Conservation (phyloP, 2,113 vertebrate genomes). For the Lepisosteus osseus region DNA sequence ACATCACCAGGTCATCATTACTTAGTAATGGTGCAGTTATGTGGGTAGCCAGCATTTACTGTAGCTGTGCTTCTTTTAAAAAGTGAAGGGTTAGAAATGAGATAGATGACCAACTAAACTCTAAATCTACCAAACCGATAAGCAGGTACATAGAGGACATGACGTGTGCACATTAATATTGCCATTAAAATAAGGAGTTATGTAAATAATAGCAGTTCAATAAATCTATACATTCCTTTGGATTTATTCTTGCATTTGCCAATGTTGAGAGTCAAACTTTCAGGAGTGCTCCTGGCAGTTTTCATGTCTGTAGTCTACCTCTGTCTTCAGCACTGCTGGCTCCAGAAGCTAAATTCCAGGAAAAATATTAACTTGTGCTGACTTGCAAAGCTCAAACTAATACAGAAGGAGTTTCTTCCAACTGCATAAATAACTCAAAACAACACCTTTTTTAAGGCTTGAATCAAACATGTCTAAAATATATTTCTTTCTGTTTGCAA, state of each 20-base stretch:
- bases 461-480: slow-evolving; percentile 21
- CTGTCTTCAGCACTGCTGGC: slow-evolving; percentile 46
- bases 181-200: slow-evolving; percentile 17
- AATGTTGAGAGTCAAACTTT: slow-evolving; percentile 21
- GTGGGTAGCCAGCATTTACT: no score
- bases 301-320: slow-evolving; percentile 39
- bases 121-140: no score
- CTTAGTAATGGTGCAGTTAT: no score
- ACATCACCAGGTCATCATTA: no score
- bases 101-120: no score
- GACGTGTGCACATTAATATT: no score
- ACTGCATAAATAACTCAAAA: slow-evolving; percentile 54
- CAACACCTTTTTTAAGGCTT: slow-evolving; percentile 45
- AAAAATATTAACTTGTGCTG: slow-evolving; percentile 66
- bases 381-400: slow-evolving; percentile 61
- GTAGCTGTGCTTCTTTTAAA: no score
- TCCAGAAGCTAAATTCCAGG: slow-evolving; percentile 59
- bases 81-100: no score
- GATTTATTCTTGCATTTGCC: slow-evolving; percentile 50
- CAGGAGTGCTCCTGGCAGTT: slow-evolving; percentile 39
- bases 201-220: slow-evolving; percentile 52
- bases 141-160: no score
- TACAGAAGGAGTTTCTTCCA: slow-evolving; percentile 45
- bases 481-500: slow-evolving; percentile 10
- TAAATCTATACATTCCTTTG: slow-evolving; percentile 55